Base-by-base conservation (phyloP, 2,888 invertebrate species). In the Physocephala rufipes region DNA sequence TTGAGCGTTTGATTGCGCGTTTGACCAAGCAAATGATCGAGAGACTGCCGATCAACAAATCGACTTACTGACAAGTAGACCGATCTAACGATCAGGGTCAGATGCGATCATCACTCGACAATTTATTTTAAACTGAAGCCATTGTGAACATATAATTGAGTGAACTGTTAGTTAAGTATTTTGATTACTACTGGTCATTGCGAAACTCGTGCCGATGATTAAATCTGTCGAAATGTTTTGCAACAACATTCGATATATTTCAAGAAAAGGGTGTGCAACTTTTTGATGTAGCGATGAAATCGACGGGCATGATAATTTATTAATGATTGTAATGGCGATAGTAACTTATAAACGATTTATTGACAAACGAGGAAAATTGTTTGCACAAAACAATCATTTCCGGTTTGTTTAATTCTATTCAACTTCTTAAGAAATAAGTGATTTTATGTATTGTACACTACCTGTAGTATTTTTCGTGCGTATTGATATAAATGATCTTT, bases 91-190 rank as follows among this genome's bases (percentile, higher is more conserved):
- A 63, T 63, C 63, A 63, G 15, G 63, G 63, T n/a, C 63, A 47
- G 63, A 63, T 63, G 63, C 26, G 63, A 63, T 63, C 63, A 63
- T 63, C 63, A 63, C 47, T 63, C 47, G 63, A 47, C 63, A 47
- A 47, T 45, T 47, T 24, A 28, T 45, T 36, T 36, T 47, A 13
- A 63, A 63, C 21, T 63, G 63, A 24, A 47, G 24, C 63, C 63
- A 45, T 45, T 45, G 24, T 24, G 21, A 45, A 26, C 12, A 24
- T 26, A 47, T 47, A 24, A 63, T 26, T 19, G 47, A 63, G 45
- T 47, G 63, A n/a, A 26, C 45, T 24, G 16, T n/a, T n/a, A n/a
- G n/a, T n/a, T 45, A 36, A 36, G 36, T 36, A 36, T 9, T 36
- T 36, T 63, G 63, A 47, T 47, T 26, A 63, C 24, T 47, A 16